These are phyloP conservation scores for Dendrolimus kikuchii DNA, from an alignment of 1,140 invertebrate species.

Conservation along the genomic window DNA sequence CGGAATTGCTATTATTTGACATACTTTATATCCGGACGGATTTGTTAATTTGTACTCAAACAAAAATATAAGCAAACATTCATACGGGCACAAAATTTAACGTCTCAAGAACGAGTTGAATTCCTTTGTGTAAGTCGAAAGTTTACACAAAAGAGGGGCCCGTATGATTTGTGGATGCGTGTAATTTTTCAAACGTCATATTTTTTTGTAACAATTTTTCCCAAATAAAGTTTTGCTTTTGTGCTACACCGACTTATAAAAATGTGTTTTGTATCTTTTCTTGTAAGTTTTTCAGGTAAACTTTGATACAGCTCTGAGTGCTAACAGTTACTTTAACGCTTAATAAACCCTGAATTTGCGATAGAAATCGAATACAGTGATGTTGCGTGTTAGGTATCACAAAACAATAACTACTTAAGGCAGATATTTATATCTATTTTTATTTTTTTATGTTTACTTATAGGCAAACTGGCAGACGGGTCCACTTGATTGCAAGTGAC, in stretches of 20 bases:
- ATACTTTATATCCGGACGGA: constrained; percentile 5
- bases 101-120: constrained; percentile 59
- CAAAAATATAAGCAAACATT: constrained; percentile 1
- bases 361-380: too few relatives aligned
- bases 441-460: too few relatives aligned
- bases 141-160: constrained; percentile 61
- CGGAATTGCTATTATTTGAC: constrained; percentile 12
- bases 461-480: too few relatives aligned
- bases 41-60: constrained; percentile 1
- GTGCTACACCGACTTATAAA: constrained; percentile 55
- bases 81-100: constrained; percentile 39
- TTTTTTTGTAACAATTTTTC: constrained; percentile 64
- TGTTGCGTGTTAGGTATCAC: too few relatives aligned
- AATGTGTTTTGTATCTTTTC: constrained; percentile 51
- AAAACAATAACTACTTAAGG: constrained; percentile 17
- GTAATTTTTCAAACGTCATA: constrained; percentile 72
- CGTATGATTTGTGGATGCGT: constrained; percentile 70
- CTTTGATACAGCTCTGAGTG: constrained; percentile 48
- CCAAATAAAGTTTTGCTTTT: constrained; percentile 64
- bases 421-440: neutral
- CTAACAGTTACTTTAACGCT: constrained; percentile 27
- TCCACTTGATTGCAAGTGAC: too few relatives aligned
- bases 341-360: constrained; percentile 27
- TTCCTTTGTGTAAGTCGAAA: constrained; percentile 58
- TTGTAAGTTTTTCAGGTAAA: constrained; percentile 47